Conservation (phyloP, 92 coral and sea anemone species). For the Virgularia gustaviana region DNA sequence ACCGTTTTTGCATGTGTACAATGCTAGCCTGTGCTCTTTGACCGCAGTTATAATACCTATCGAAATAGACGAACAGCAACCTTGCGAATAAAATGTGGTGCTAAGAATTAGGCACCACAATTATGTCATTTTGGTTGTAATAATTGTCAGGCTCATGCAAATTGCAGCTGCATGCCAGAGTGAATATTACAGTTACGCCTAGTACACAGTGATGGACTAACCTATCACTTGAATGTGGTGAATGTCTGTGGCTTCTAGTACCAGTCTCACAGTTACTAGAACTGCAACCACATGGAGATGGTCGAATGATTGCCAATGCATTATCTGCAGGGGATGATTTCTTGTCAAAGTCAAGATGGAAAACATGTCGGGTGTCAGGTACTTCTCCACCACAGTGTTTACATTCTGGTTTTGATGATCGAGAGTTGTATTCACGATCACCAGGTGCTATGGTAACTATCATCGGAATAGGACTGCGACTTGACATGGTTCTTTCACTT, state of each 20-base stretch:
- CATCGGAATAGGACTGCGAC: slow-evolving; percentile 34
- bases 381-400: slow-evolving; percentile 39
- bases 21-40: too few species aligned
- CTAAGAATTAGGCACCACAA: too few species aligned
- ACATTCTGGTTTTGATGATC: slow-evolving; percentile 23
- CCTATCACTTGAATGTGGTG: slow-evolving; percentile 35
- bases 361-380: slow-evolving; percentile 28
- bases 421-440: slow-evolving; percentile 33
- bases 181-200: too few species aligned
- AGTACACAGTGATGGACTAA: background rate
- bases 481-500: slow-evolving; percentile 28
- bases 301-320: slow-evolving; percentile 6
- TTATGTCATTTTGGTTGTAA: too few species aligned
- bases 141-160: too few species aligned
- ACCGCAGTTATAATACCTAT: too few species aligned
- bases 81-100: too few species aligned
- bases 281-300: slow-evolving; percentile 13
- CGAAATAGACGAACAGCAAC: too few species aligned
- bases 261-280: slow-evolving; percentile 18
- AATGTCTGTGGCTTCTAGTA: slow-evolving; percentile 5
- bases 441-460: slow-evolving; percentile 33
- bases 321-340: background rate
- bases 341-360: slow-evolving; percentile 23
- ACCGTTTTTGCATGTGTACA: too few species aligned
- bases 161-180: too few species aligned